phyloP scores from a whole-genome alignment of 1,140 invertebrate species.

The Physella acuta region DNA sequence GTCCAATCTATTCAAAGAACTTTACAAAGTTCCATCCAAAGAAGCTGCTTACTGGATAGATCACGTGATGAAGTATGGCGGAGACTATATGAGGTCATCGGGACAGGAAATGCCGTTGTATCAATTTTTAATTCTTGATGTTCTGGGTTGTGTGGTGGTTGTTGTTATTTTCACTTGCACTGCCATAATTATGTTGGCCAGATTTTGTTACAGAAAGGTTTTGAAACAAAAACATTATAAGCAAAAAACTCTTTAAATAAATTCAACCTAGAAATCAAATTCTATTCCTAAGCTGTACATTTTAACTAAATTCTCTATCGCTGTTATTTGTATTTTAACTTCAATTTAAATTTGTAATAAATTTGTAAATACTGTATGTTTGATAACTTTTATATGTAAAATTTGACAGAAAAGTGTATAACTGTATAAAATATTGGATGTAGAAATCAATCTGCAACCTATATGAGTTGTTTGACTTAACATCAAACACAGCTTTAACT shows the following conservation, averaged over 20 bases:
- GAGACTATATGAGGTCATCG: conserved; percentile 37
- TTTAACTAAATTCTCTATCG: not conserved
- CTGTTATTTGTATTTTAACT: not conserved
- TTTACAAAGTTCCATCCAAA: conserved; percentile 6
- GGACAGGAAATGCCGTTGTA: conserved; percentile 37
- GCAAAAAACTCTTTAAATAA: not conserved
- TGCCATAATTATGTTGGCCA: not conserved
- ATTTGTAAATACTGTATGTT: too few relatives aligned
- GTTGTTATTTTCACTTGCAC: not conserved
- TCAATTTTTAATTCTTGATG: conserved; percentile 42
- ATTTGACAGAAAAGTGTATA: too few relatives aligned
- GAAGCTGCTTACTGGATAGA: conserved; percentile 6
- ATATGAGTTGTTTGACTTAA: too few relatives aligned
- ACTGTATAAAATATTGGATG: too few relatives aligned
- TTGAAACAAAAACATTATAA: not conserved
- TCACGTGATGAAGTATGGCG: conserved; percentile 45
- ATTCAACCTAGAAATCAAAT: not conserved
- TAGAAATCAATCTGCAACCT: too few relatives aligned
- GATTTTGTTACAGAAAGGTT: not conserved
- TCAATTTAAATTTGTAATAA: not conserved
- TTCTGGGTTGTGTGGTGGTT: conserved; percentile 27
- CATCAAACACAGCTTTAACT: too few relatives aligned
- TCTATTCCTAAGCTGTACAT: not conserved
- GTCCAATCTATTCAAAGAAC: not conserved
- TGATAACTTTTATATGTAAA: too few relatives aligned